Base-by-base conservation (phyloP, 2,797 vertebrate genomes). In the Sebastes diploproa region DNA sequence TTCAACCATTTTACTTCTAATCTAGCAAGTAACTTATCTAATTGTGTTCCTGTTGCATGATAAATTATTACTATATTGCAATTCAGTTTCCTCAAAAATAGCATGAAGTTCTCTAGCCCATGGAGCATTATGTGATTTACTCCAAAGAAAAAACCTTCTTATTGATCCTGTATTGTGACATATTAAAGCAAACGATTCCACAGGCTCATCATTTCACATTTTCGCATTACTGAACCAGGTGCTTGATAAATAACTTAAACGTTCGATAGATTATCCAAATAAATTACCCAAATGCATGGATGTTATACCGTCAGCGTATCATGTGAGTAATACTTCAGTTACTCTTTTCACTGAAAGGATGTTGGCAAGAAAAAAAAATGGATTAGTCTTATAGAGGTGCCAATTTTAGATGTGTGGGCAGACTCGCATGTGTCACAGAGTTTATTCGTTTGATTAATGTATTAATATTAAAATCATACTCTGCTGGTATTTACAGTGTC, bases 401-500 rank as follows among this genome's bases (percentile, higher is more conserved):
- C 82, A 82, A 23, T 75, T 90, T 84, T 65, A 80, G 74, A 82
- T 38, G 67, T 72, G 87, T 84, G 81, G 86, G 84, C 60, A 78
- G 83, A 30, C 29, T 72, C 2, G 23, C 80, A 60, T 83, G 83
- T 86, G 70, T 87, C 60, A 88, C 59, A 46, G 67, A 78, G 72
- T 85, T 80, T 82, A 78, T 82, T 86, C 13, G 69, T 79, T 82
- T 69, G 63, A 86, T 80, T 78, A 83, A 70, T 76, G 68, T 86
- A 68, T 85, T 86, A 38, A 38, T 76, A 84, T 84, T 67, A 73
- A 80, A 86, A 61, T 59, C 67, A 18, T 68, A 30, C 80, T 88
- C 67, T 86, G 25, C 78, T 82, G 82, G 23, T 86, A 68, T 87
- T 83, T 82, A 75, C 83, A 88, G 88, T 70, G 72, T 87, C 32